Conservation (phyloP, 2,888 invertebrate genomes). For the Agriopis marginaria region DNA sequence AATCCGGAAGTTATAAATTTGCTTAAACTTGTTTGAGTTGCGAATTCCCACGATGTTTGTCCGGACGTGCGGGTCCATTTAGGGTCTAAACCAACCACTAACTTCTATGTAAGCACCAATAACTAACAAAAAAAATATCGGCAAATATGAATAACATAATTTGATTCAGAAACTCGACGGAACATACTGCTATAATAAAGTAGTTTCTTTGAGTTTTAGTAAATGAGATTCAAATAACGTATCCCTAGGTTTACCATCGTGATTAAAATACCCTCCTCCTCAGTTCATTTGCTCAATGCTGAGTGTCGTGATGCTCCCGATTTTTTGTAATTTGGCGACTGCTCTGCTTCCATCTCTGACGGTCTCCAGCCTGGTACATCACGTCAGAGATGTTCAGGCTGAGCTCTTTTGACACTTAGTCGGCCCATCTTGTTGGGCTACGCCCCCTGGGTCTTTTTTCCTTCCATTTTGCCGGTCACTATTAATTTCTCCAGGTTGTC, state of each 20-base stretch:
- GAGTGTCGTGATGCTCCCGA: too few species aligned
- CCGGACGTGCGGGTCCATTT: constrained; percentile 83
- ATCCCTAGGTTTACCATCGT: background rate
- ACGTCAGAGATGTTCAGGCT: too few species aligned
- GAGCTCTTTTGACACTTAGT: too few species aligned
- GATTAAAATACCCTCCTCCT: too few species aligned
- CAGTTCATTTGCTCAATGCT: too few species aligned
- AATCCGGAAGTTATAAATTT: constrained; percentile 83
- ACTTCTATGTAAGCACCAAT: constrained; percentile 72
- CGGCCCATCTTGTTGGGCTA: too few species aligned
- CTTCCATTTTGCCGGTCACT: too few species aligned
- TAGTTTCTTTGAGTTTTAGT: background rate
- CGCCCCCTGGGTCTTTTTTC: too few species aligned
- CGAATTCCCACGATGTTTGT: constrained; percentile 81
- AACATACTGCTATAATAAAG: background rate
- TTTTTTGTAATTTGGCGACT: too few species aligned
- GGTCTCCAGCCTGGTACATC: too few species aligned
- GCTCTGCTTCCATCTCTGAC: too few species aligned
- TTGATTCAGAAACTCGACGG: constrained; percentile 3
- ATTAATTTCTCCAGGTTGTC: too few species aligned
- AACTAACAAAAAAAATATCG: constrained; percentile 66
- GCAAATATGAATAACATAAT: constrained; percentile 37
- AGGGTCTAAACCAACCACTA: constrained; percentile 76
- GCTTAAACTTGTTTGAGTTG: constrained; percentile 83
- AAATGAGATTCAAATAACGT: background rate